These are phyloP conservation scores for Eptatretus burgeri DNA, from an alignment of 2,113 vertebrate species.

Conservation along the genomic window DNA sequence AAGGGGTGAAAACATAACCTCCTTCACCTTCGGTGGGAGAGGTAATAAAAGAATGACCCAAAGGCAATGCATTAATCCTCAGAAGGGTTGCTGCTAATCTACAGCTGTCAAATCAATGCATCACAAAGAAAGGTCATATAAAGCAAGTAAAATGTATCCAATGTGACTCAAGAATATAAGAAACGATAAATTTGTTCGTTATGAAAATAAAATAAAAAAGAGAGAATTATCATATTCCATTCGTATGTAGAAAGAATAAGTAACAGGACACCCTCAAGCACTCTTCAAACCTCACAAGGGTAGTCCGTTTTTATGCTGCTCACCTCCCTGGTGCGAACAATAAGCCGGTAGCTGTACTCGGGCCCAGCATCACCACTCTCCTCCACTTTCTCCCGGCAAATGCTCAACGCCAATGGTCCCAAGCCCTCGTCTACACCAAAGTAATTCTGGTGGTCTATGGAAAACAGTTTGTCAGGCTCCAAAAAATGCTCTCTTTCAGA, in stretches of 20 bases:
- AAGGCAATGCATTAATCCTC: too few species aligned
- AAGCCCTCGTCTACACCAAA: conserved; percentile 78
- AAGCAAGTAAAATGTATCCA: too few species aligned
- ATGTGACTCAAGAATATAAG: too few species aligned
- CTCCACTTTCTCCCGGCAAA: conserved; percentile 62
- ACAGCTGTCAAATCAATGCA: too few species aligned
- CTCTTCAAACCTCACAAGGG: neutral
- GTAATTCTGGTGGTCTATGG: conserved; percentile 75
- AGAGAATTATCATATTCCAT: neutral
- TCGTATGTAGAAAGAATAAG: neutral
- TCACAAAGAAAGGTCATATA: too few species aligned
- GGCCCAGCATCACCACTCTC: conserved; percentile 63
- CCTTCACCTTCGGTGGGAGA: too few species aligned
- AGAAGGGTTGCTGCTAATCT: too few species aligned
- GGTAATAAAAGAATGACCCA: too few species aligned
- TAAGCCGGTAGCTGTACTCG: conserved; percentile 63
- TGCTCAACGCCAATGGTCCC: conserved; percentile 66
- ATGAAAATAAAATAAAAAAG: neutral
- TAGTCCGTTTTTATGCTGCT: conserved; percentile 8
- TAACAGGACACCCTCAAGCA: neutral
- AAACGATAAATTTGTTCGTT: too few species aligned
- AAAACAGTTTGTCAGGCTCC: too few species aligned
- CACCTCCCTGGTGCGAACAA: conserved; percentile 93
- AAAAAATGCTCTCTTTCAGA: too few species aligned
- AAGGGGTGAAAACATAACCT: too few species aligned